These are phyloP conservation scores for Phyllotreta striolata DNA, from an alignment of 2,888 invertebrate species.

Conservation along the genomic window DNA sequence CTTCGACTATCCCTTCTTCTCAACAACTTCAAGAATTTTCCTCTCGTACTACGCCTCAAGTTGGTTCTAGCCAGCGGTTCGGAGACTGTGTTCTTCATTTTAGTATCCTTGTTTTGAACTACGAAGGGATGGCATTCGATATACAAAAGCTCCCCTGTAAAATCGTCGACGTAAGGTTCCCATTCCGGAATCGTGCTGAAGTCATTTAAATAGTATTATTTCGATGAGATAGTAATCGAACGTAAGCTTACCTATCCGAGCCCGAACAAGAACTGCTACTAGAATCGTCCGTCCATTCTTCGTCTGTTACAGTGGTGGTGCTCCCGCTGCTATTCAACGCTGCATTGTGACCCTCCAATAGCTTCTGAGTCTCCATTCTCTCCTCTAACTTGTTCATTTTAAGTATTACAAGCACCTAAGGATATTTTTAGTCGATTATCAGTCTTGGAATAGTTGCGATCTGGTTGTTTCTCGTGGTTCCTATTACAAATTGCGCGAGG, in stretches of 20 bases:
- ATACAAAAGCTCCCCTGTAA: slow-evolving; percentile 72
- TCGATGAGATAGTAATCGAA: not conserved
- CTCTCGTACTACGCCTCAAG: slow-evolving; percentile 59
- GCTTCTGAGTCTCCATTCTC: slow-evolving; percentile 42
- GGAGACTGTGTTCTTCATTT: slow-evolving; percentile 45
- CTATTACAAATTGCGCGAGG: too few species aligned
- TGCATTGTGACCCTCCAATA: slow-evolving; percentile 26
- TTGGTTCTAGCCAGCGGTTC: slow-evolving; percentile 55
- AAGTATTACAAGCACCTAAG: too few species aligned
- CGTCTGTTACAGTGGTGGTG: slow-evolving; percentile 48
- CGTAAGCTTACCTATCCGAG: slow-evolving; percentile 64
- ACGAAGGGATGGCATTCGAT: slow-evolving; percentile 67
- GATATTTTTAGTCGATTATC: too few species aligned
- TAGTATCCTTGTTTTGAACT: slow-evolving; percentile 52
- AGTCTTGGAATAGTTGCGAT: too few species aligned
- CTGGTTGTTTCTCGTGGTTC: too few species aligned
- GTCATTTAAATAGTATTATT: slow-evolving; percentile 21
- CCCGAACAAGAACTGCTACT: slow-evolving; percentile 66
- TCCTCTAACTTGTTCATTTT: too few species aligned
- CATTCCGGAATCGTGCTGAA: slow-evolving; percentile 73
- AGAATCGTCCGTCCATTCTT: slow-evolving; percentile 58
- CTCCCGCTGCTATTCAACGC: slow-evolving; percentile 32
- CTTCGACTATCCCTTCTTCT: slow-evolving; percentile 64
- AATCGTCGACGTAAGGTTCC: slow-evolving; percentile 70
- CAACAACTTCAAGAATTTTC: slow-evolving; percentile 65